Conservation (phyloP, 2,797 vertebrate species). For the Dipus sagitta region DNA sequence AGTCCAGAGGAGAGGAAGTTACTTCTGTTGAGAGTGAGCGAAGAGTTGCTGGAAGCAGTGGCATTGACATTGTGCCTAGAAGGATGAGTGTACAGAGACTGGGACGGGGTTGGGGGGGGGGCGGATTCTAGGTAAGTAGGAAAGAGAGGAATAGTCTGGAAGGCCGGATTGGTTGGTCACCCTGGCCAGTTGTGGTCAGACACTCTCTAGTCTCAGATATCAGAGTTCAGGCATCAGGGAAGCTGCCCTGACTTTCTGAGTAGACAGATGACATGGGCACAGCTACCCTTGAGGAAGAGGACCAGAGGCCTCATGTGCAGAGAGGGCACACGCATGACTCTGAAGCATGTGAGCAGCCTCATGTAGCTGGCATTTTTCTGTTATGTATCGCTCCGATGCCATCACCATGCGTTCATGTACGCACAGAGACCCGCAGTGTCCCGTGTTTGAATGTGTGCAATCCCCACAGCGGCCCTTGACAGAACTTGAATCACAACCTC, state of each 20-base stretch:
- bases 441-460: background rate
- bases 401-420: background rate
- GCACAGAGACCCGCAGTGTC: background rate
- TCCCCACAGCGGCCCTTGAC: background rate
- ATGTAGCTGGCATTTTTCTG: background rate
- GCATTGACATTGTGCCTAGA: background rate
- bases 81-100: background rate
- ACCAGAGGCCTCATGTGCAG: background rate
- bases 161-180: background rate
- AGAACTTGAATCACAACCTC: background rate
- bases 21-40: background rate
- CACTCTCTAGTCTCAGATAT: background rate
- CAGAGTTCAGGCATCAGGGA: background rate
- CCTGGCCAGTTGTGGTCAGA: background rate
- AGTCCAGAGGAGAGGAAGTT: background rate
- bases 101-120: background rate
- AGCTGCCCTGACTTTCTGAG: background rate
- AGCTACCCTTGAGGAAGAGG: background rate
- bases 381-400: background rate
- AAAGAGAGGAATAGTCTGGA: background rate
- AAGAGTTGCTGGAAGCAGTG: background rate
- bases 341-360: background rate
- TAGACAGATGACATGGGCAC: rapidly evolving
- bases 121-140: background rate
- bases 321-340: background rate